Percentiles rank a stretch among this genome's conserved stretches.
phyloP scores from a whole-genome alignment of 2,888 invertebrate species.

The Chymomyza procnemis region DNA sequence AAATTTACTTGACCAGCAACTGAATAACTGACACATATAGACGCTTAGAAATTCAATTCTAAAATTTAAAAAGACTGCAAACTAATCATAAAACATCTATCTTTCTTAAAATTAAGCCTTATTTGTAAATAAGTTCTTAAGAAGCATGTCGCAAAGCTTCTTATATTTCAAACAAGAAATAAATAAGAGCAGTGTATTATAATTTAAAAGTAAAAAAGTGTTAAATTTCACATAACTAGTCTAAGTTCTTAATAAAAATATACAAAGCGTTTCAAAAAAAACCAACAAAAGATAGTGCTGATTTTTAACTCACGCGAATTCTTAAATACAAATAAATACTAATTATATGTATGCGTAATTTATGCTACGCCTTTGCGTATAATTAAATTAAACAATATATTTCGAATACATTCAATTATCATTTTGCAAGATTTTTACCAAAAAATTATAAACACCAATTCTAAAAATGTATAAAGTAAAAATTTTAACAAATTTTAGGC shows the following conservation, averaged over 20 bases:
- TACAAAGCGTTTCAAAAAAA: neutral
- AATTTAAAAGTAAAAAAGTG: no score
- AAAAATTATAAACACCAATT: slow-evolving; percentile 52
- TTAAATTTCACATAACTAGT: no score
- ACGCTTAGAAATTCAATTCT: no score
- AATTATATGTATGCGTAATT: neutral
- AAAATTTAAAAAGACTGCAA: no score
- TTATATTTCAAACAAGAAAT: no score
- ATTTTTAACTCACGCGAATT: neutral
- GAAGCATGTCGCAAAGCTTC: no score
- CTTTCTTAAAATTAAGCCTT: neutral
- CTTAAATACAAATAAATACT: neutral
- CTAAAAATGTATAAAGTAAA: slow-evolving; percentile 40
- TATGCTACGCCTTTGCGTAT: neutral
- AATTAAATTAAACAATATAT: neutral
- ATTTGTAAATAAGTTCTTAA: no score
- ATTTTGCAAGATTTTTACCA: neutral
- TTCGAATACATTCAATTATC: neutral
- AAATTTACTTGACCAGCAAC: no score
- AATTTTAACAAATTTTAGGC: slow-evolving; percentile 34
- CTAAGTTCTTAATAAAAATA: neutral
- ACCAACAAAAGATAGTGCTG: neutral
- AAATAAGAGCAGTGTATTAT: no score
- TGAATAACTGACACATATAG: no score
- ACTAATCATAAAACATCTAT: neutral